Base-by-base conservation (phyloP, 2,113 vertebrate species). In the Mustelus asterias region DNA sequence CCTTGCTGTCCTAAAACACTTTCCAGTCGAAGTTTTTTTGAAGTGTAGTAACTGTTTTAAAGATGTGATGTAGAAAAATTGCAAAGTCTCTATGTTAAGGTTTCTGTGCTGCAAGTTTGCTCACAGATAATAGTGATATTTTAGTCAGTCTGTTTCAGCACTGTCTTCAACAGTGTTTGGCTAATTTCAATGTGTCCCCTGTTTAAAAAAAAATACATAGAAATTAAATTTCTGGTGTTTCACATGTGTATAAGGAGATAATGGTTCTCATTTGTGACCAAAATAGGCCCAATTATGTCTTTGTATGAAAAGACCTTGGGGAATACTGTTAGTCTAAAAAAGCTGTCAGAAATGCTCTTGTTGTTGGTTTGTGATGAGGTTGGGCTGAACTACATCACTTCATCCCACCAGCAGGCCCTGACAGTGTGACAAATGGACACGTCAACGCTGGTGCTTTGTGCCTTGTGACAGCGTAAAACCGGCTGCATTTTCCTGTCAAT, bases 401-500 rank as follows among this genome's bases (percentile, higher is more conserved):
- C 60, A 44, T 94, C 65, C 65, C 9, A 41, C n/a, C 37, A 70
- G 93, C 93, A 69, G 93, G 20, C 93, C 37, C 37, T 94, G 63
- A 69, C 67, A 70, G n/a, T 69, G 65, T 94, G 92, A 94, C 92
- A 94, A 94, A 94, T 94, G 37, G 92, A 44, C 92, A 69, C 24
- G 92, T 67, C 90, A 94, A 16, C 69, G 37, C 92, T 94, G 63
- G 41, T 69, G 60, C 92, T 67, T 67, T 65, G 63, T 67, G n/a
- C 9, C n/a, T 26, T 94, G 33, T 67, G 92, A 94, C 92, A 69
- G 60, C 20, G 92, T 7, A 69, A 94, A 94, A 69, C 63, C 2
- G 6, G n/a, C 65, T 94, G 18, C 92, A 94, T 44, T 94, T 94
- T 69, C n/a, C 20, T 94, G 65, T 69, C 92, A 94, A 44, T 94